Evolutionary conservation across 2,113 vertebrate species (phyloP).

Genomic region (Trematomus loennbergii): DNA sequence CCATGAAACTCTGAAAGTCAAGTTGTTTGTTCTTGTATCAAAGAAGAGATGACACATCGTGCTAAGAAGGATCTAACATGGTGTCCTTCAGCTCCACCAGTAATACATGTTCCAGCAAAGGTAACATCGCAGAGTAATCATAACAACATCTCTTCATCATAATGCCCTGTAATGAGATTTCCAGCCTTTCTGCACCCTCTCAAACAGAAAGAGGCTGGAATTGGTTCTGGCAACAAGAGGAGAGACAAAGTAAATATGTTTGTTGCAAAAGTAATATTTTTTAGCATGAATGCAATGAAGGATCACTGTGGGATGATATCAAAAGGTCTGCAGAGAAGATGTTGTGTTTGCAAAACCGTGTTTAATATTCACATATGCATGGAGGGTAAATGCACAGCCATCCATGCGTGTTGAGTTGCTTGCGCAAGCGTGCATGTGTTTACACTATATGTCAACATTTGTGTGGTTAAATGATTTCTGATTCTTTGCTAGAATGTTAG

Average conservation of each 20-base stretch:
- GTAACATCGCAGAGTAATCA: constrained; percentile 63
- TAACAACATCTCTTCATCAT: constrained; percentile 60
- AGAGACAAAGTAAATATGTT: constrained; percentile 26
- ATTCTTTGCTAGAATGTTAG: constrained; percentile 14
- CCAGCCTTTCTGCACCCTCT: constrained; percentile 41
- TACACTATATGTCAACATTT: constrained; percentile 46
- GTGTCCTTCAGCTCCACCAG: constrained; percentile 46
- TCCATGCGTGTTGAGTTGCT: constrained; percentile 28
- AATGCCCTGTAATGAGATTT: constrained; percentile 74
- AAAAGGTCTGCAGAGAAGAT: constrained; percentile 20
- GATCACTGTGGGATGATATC: constrained; percentile 29
- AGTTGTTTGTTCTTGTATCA: constrained; percentile 60
- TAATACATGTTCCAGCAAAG: constrained; percentile 50
- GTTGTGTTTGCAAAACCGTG: constrained; percentile 36
- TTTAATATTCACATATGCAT: constrained; percentile 24
- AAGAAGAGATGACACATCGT: constrained; percentile 42
- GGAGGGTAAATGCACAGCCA: constrained; percentile 27
- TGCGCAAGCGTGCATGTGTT: constrained; percentile 46
- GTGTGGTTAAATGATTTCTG: constrained; percentile 31
- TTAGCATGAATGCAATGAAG: neutral
- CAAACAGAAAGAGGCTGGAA: constrained; percentile 57
- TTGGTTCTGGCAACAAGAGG: constrained; percentile 55
- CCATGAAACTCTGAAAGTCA: constrained; percentile 68
- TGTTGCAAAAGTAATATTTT: constrained; percentile 34
- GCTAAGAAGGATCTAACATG: constrained; percentile 32